A percentile compares a stretch with the other conserved stretches of the same genome.
Evolutionary conservation across 1,140 invertebrate species (phyloP).

Genomic region (Penaeus japonicus): DNA sequence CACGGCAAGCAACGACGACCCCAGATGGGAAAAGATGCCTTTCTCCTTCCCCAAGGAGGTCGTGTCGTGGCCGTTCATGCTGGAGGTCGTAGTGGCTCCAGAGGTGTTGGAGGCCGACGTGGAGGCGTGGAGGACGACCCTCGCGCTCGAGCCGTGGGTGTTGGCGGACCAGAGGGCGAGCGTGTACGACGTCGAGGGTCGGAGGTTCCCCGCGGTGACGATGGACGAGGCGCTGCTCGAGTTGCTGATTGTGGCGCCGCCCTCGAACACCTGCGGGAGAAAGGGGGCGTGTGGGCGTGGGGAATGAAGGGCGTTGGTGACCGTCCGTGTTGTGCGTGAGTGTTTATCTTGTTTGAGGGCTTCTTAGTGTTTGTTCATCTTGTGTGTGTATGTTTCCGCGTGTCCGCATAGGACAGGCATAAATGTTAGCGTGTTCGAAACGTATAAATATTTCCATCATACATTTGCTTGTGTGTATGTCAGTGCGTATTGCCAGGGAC

Average conservation of each 20-base stretch:
- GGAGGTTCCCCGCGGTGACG: constrained; percentile 14
- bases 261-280: constrained; percentile 9
- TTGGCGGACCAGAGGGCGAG: constrained; percentile 45
- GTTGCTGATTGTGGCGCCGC: constrained; percentile 8
- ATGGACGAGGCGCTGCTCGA: constrained; percentile 21
- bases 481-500: no score
- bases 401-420: no score
- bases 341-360: no score
- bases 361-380: no score
- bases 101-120: constrained; percentile 20
- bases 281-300: no score
- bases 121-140: constrained; percentile 1
- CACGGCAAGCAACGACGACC: constrained; percentile 31
- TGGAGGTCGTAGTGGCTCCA: background rate
- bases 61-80: constrained; percentile 35
- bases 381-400: no score
- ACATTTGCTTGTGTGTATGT: no score
- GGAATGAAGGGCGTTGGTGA: no score
- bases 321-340: no score
- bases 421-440: no score
- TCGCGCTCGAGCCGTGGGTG: constrained; percentile 37
- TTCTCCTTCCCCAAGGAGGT: background rate
- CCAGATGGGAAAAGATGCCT: constrained; percentile 8
- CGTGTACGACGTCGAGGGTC: constrained; percentile 8
- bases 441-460: no score